Conservation (phyloP, 1,140 invertebrate species). For the Neodiprion lecontei region DNA sequence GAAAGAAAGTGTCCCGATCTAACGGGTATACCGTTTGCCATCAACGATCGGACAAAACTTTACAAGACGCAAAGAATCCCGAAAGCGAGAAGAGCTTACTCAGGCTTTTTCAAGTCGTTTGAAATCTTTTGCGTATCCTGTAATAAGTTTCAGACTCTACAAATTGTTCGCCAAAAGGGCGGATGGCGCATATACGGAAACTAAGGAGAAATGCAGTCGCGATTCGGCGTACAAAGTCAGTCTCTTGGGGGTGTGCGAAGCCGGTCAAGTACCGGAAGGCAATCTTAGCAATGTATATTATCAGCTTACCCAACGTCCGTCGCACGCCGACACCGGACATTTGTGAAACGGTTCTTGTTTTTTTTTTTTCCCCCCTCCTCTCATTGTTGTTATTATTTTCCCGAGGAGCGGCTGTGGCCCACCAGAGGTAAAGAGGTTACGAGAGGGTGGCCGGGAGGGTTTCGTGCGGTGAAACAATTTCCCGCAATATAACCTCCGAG, state of each 20-base stretch:
- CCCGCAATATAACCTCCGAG: not conserved
- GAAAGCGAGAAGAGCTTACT: too few species aligned
- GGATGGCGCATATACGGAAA: not conserved
- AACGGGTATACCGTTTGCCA: too few species aligned
- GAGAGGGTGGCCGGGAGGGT: not conserved
- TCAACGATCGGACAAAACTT: too few species aligned
- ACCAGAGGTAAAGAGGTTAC: too few species aligned
- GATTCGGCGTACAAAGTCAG: not conserved
- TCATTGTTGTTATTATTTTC: not conserved
- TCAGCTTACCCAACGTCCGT: not conserved
- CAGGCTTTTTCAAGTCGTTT: too few species aligned
- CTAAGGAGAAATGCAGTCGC: not conserved
- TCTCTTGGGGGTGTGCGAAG: not conserved
- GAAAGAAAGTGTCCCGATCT: too few species aligned
- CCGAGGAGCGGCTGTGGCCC: too few species aligned
- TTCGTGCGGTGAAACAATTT: conserved; percentile 1
- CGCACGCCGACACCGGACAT: not conserved
- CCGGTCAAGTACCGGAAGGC: conserved; percentile 4
- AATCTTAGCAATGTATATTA: conserved; percentile 1
- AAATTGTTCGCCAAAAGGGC: too few species aligned
- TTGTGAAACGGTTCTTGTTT: not conserved
- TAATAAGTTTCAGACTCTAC: too few species aligned
- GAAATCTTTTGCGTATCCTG: too few species aligned
- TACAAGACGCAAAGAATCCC: too few species aligned
- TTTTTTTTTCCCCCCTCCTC: not conserved